These are phyloP conservation scores for Lochmaea crataegi DNA, from an alignment of 2,888 invertebrate species.

Conservation along the genomic window DNA sequence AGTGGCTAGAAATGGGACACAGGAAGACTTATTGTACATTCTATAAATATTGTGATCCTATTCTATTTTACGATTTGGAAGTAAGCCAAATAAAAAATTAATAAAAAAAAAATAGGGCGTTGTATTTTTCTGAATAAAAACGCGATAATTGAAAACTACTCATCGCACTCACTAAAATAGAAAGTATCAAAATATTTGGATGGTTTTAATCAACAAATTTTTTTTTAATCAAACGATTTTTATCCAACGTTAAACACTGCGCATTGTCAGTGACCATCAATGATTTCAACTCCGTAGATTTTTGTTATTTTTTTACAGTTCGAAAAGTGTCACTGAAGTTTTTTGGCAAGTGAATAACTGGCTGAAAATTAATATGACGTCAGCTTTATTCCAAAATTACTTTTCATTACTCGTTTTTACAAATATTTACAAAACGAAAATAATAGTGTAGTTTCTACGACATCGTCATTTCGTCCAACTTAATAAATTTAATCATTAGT, in stretches of 20 bases:
- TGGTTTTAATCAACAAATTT: background rate
- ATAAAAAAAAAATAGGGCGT: background rate
- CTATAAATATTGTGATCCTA: background rate
- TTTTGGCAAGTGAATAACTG: constrained; percentile 6
- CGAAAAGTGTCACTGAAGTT: background rate
- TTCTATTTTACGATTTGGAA: background rate
- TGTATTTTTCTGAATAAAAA: background rate
- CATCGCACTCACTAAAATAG: background rate
- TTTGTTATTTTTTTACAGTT: background rate
- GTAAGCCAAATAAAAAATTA: background rate
- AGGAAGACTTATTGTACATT: background rate
- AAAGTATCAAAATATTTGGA: constrained; percentile 8
- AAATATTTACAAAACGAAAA: constrained; percentile 5
- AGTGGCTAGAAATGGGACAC: background rate
- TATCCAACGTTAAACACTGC: background rate
- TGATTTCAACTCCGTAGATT: background rate
- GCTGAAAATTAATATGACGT: constrained; percentile 6
- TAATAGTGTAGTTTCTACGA: background rate
- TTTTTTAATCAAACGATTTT: no score
- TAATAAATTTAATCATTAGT: background rate
- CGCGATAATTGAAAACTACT: background rate
- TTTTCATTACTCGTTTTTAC: background rate
- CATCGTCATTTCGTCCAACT: background rate
- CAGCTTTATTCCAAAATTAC: background rate
- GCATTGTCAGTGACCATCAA: background rate